Conservation (phyloP, 2,113 vertebrate genomes). For the Nyctibius bracteatus region DNA sequence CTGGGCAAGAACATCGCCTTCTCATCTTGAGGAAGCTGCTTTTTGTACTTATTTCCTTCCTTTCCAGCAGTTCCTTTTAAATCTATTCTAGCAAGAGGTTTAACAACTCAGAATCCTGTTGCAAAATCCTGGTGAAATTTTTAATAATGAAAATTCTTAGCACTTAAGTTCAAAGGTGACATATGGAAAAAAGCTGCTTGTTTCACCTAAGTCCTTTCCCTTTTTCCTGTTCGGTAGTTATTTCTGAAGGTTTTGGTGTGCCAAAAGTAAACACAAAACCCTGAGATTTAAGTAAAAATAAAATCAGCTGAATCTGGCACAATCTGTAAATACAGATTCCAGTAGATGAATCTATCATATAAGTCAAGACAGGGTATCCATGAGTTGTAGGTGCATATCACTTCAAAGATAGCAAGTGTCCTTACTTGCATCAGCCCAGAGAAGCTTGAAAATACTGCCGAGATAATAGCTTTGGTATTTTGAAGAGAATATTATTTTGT, state of each 20-base stretch:
- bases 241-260: not conserved
- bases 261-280: not conserved
- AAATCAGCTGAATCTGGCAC: not conserved
- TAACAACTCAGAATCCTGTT: not conserved
- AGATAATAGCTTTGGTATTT: not conserved
- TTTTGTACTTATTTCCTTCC: not conserved
- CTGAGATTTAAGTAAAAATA: not conserved
- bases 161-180: not conserved
- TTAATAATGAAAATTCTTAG: not conserved
- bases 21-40: not conserved
- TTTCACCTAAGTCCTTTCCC: not conserved
- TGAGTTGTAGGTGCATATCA: not conserved
- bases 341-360: fast-evolving
- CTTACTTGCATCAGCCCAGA: not conserved
- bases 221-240: not conserved
- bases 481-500: not conserved
- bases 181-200: not conserved
- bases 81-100: not conserved
- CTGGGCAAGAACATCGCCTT: not conserved
- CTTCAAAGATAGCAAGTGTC: not conserved
- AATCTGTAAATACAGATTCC: not conserved
- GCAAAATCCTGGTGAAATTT: not conserved
- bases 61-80: not conserved
- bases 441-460: not conserved
- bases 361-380: not conserved